phyloP scores from a whole-genome alignment of 1,140 invertebrate genomes.

The Venturia canescens region DNA sequence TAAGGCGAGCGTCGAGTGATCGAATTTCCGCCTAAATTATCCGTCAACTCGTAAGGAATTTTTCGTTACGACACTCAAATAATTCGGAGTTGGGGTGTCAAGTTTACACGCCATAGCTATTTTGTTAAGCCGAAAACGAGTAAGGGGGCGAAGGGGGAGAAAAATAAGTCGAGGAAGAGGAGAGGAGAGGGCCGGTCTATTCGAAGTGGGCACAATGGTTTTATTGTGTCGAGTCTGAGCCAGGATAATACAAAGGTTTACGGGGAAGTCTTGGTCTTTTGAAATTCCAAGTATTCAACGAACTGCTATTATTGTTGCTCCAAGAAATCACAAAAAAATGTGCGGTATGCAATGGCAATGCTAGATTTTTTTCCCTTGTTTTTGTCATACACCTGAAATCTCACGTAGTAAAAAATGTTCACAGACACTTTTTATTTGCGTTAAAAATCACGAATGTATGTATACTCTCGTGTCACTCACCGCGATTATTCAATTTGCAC shows the following conservation, averaged over 20 bases:
- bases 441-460: neutral
- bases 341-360: neutral
- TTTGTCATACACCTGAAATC: neutral
- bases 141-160: neutral
- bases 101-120: constrained; percentile 7
- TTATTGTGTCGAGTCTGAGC: neutral
- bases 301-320: neutral
- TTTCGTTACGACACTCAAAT: neutral
- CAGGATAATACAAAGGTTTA: neutral
- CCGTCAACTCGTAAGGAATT: neutral
- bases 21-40: neutral
- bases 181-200: neutral
- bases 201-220: constrained; percentile 10
- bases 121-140: neutral
- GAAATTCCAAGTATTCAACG: neutral
- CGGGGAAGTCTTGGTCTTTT: neutral
- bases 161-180: neutral
- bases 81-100: constrained; percentile 2
- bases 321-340: neutral
- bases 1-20: neutral
- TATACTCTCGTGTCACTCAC: neutral
- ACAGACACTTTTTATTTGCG: neutral
- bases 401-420: neutral
- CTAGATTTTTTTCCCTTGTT: neutral
- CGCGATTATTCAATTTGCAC: neutral